Evolutionary conservation across 2,113 vertebrate species (phyloP).

Genomic region (Dermatemys mawii): DNA sequence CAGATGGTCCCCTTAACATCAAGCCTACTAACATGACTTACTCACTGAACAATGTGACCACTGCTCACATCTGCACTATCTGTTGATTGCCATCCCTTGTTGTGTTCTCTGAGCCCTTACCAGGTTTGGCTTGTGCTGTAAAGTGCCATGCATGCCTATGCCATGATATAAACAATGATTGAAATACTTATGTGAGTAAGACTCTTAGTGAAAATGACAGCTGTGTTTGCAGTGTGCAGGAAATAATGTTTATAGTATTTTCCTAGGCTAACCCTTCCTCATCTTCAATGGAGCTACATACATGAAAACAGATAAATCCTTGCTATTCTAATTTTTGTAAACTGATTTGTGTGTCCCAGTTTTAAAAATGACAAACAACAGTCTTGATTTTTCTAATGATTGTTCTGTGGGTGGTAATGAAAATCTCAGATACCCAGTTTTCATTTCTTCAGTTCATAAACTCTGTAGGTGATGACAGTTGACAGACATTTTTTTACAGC

Average conservation of each 20-base stretch:
- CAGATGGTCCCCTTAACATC: not conserved
- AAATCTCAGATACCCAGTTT: not conserved
- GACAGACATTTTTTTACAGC: conserved; percentile 2
- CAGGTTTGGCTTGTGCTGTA: accelerated
- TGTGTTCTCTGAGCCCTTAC: not conserved
- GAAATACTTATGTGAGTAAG: not conserved
- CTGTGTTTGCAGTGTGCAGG: not conserved
- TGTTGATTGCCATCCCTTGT: not conserved
- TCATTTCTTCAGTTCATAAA: not conserved
- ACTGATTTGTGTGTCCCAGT: not conserved
- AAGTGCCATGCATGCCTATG: accelerated
- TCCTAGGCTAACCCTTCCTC: not conserved
- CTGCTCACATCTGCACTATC: not conserved
- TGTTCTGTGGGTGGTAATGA: not conserved
- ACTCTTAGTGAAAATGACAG: not conserved
- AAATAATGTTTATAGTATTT: not conserved
- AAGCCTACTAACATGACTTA: not conserved
- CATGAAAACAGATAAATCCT: too few species aligned
- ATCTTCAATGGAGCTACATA: accelerated
- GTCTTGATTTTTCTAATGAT: not conserved
- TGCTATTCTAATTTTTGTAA: accelerated
- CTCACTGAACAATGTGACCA: too few species aligned
- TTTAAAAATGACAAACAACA: not conserved
- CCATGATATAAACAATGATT: not conserved
- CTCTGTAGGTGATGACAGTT: not conserved